A percentile compares a stretch with the other conserved stretches of the same genome.
Conservation (phyloP, 2,888 invertebrate species). For the Argynnis bischoffii region DNA sequence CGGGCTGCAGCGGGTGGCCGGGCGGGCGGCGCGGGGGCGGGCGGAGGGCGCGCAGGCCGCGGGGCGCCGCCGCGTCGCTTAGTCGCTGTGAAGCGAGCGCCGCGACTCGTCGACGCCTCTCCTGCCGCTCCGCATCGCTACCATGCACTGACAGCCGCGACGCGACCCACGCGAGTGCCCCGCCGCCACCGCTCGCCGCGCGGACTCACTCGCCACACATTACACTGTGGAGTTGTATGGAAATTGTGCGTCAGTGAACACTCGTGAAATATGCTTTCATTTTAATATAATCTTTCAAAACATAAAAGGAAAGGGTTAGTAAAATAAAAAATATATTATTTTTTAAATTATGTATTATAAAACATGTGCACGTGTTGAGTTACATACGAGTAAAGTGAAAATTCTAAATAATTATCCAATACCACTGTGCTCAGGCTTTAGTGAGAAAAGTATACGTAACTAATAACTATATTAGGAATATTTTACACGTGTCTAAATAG, state of each 20-base stretch:
- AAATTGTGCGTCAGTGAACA: conserved; percentile 23
- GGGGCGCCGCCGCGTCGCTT: conserved; percentile 28
- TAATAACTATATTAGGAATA: neutral
- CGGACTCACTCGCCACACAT: neutral
- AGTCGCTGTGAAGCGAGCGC: conserved; percentile 35
- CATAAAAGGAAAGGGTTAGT: conserved; percentile 28
- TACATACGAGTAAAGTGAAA: neutral
- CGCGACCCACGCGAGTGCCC: conserved; percentile 26
- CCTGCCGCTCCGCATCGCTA: conserved; percentile 25
- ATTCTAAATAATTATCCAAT: neutral
- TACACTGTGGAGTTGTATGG: conserved; percentile 18
- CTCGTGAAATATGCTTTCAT: conserved; percentile 29
- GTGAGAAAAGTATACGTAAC: neutral
- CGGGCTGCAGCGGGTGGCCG: conserved; percentile 21
- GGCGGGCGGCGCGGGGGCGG: conserved; percentile 23
- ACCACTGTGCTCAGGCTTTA: neutral
- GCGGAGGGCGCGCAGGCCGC: conserved; percentile 15
- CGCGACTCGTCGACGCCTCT: conserved; percentile 33
- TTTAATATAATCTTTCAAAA: conserved; percentile 21
- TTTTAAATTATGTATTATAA: neutral
- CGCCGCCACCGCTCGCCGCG: conserved; percentile 19
- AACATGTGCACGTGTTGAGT: conserved; percentile 2
- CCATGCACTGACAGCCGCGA: conserved; percentile 35
- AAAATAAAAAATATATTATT: conserved; percentile 4
- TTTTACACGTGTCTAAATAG: neutral